These are phyloP conservation scores for Tenthredo amoena DNA, from an alignment of 2,888 invertebrate genomes.

Conservation along the genomic window DNA sequence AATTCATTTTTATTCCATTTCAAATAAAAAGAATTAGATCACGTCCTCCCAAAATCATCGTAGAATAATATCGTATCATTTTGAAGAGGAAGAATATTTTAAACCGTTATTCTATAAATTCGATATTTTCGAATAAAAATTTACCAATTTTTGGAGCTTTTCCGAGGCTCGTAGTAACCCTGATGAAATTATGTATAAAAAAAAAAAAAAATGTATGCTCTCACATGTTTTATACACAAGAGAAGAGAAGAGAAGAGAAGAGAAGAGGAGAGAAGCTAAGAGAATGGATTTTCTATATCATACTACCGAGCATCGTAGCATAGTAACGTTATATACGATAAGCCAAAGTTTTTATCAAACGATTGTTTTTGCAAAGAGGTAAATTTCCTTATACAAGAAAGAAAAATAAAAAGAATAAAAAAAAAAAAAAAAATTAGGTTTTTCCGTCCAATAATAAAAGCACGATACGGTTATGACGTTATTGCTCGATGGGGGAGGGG, in stretches of 20 bases:
- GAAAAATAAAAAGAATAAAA: background rate
- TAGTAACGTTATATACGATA: background rate
- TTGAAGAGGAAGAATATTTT: no score
- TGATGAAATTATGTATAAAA: no score
- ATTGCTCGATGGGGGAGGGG: constrained; percentile 1
- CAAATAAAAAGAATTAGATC: no score
- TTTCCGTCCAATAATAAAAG: background rate
- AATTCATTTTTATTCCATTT: background rate
- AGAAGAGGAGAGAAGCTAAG: background rate
- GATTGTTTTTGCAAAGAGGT: background rate
- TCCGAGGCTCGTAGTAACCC: no score
- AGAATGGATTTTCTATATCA: background rate
- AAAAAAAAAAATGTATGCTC: background rate
- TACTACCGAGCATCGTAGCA: background rate
- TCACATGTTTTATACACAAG: background rate
- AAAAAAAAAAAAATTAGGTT: background rate
- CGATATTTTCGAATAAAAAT: no score
- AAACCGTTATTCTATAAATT: no score
- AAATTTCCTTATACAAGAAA: background rate
- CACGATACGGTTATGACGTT: constrained; percentile 6
- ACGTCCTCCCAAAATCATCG: no score
- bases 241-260: background rate
- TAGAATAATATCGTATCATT: no score
- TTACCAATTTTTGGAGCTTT: no score
- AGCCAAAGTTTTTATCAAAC: background rate